A percentile compares a stretch with the other conserved stretches of the same genome.
Evolutionary conservation across 2,113 vertebrate genomes (phyloP).

Genomic region (Bagarius yarrelli): DNA sequence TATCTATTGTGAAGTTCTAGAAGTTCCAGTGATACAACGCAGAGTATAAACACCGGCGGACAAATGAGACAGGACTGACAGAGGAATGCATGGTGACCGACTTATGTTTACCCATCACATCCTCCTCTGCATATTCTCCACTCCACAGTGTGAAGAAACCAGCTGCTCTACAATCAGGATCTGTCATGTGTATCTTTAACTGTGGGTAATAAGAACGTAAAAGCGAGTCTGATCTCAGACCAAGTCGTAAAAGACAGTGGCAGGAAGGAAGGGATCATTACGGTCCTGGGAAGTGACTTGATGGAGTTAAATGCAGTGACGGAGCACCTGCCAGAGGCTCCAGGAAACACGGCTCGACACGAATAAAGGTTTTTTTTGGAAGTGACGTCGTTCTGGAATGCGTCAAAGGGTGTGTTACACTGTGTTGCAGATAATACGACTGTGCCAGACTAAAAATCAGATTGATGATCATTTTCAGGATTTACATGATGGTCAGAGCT

Average conservation of each 20-base stretch:
- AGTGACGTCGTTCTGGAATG: constrained; percentile 3
- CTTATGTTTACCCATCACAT: constrained; percentile 48
- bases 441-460: neutral
- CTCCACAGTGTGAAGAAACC: neutral
- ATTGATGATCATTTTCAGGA: neutral
- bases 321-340: constrained; percentile 14
- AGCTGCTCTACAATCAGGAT: constrained; percentile 4
- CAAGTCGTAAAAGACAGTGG: neutral
- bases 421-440: neutral
- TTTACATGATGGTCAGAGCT: neutral
- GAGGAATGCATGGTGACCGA: constrained; percentile 26
- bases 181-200: neutral
- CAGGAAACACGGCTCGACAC: constrained; percentile 36
- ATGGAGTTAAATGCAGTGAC: constrained; percentile 23
- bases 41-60: constrained; percentile 37
- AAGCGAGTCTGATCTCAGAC: neutral
- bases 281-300: constrained; percentile 37
- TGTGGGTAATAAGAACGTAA: neutral
- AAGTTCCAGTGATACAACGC: constrained; percentile 38
- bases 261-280: constrained; percentile 36
- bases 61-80: constrained; percentile 25
- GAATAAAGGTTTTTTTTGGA: constrained; percentile 30
- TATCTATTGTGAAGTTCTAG: neutral
- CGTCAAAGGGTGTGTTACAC: neutral
- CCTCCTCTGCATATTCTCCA: constrained; percentile 32